These are phyloP conservation scores for Temnopleurus reevesii DNA, from an alignment of 53 echinoderm and acorn worm species.

Conservation along the genomic window DNA sequence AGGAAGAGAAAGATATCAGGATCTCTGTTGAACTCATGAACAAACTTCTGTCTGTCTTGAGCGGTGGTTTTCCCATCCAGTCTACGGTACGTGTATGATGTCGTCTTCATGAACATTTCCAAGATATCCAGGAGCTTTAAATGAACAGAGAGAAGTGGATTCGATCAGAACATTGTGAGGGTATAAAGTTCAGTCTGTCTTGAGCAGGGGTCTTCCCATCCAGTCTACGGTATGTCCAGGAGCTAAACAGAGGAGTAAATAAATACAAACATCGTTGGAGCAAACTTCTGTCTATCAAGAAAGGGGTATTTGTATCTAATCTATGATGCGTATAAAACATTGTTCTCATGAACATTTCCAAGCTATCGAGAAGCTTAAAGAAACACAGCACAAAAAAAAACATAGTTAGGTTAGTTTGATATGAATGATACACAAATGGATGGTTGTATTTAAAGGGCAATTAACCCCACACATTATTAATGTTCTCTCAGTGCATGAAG, in stretches of 20 bases:
- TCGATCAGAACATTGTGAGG: no score
- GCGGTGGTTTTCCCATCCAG: constrained; percentile 85
- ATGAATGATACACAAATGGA: no score
- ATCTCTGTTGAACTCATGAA: constrained; percentile 84
- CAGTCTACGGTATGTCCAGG: constrained; percentile 75
- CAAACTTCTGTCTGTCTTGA: constrained; percentile 75
- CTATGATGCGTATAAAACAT: no score
- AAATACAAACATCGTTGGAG: no score
- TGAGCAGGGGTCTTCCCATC: constrained; percentile 83
- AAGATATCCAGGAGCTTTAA: constrained; percentile 76
- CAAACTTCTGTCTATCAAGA: no score
- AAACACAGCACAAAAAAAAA: no score
- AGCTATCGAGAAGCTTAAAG: constrained; percentile 74
- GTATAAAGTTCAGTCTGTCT: constrained; percentile 79
- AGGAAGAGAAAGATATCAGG: constrained; percentile 82
- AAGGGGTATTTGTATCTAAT: no score
- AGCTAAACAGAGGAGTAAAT: no score
- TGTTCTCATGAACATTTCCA: constrained; percentile 89
- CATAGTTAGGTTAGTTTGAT: no score
- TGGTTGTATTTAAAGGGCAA: no score
- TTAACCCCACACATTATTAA: no score
- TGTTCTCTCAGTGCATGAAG: no score
- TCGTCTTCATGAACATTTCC: constrained; percentile 88
- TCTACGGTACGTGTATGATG: constrained; percentile 75
- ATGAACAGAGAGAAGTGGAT: background rate